These are phyloP conservation scores for Rhizoglyphus robini DNA, from an alignment of 1,140 invertebrate genomes.

Conservation along the genomic window DNA sequence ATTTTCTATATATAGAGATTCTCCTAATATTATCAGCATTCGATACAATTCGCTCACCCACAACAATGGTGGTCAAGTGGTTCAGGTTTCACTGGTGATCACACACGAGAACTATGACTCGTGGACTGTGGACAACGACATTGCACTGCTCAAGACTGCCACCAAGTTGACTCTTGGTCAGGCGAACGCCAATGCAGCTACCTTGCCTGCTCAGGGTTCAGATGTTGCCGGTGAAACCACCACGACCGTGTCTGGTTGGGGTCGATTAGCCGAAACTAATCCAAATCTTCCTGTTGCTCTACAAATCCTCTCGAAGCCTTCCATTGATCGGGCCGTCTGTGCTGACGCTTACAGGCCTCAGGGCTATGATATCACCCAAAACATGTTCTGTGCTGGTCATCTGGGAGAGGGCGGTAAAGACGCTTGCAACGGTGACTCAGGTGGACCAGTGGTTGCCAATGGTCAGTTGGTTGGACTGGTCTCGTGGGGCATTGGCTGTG, in stretches of 20 bases:
- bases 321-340: neutral
- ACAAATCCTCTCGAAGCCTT: neutral
- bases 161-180: neutral
- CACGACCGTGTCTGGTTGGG: neutral
- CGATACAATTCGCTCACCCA: neutral
- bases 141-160: neutral
- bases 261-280: neutral
- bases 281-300: neutral
- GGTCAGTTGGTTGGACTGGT: constrained; percentile 43
- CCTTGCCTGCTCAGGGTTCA: neutral
- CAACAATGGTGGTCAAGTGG: neutral
- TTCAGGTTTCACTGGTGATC: neutral
- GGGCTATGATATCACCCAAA: constrained; percentile 39
- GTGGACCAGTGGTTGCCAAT: neutral
- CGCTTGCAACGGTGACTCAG: constrained; percentile 45
- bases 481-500: constrained; percentile 58
- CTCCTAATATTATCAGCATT: neutral
- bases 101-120: neutral
- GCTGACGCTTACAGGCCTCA: neutral
- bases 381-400: constrained; percentile 59
- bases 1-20: neutral
- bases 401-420: constrained; percentile 50
- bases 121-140: neutral
- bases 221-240: neutral
- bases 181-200: neutral